phyloP scores from a whole-genome alignment of 2,113 vertebrate genomes.

The Charadrius vociferus region DNA sequence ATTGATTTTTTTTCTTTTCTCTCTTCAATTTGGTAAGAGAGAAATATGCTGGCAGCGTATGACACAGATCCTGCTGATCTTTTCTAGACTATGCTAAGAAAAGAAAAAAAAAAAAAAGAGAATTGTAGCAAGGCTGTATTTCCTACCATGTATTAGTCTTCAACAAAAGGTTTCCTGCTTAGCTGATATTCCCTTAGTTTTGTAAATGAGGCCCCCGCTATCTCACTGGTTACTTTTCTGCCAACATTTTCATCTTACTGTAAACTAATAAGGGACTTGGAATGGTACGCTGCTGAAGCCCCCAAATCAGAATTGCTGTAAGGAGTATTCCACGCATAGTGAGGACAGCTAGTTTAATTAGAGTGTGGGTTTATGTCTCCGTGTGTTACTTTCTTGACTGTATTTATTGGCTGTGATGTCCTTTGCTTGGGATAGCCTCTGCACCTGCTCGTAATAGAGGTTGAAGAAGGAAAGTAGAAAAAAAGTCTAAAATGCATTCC shows the following conservation, averaged over 20 bases:
- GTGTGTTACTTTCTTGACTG: background rate
- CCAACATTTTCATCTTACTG: background rate
- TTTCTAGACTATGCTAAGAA: too few species aligned
- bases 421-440: background rate
- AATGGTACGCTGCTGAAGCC: background rate
- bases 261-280: background rate
- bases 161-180: background rate
- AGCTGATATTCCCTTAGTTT: background rate
- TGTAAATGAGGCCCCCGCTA: accelerated
- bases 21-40: background rate
- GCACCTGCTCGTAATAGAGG: background rate
- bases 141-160: accelerated
- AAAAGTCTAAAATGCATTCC: constrained; percentile 52
- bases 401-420: background rate
- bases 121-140: background rate
- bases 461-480: constrained; percentile 21
- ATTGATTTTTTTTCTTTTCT: constrained; percentile 8
- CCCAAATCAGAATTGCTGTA: background rate
- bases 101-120: background rate
- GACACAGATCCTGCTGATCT: background rate
- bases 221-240: background rate
- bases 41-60: background rate
- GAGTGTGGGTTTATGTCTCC: background rate
- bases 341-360: background rate
- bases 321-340: background rate